phyloP scores from a whole-genome alignment of 2,113 vertebrate genomes.

The Seriola aureovittata region DNA sequence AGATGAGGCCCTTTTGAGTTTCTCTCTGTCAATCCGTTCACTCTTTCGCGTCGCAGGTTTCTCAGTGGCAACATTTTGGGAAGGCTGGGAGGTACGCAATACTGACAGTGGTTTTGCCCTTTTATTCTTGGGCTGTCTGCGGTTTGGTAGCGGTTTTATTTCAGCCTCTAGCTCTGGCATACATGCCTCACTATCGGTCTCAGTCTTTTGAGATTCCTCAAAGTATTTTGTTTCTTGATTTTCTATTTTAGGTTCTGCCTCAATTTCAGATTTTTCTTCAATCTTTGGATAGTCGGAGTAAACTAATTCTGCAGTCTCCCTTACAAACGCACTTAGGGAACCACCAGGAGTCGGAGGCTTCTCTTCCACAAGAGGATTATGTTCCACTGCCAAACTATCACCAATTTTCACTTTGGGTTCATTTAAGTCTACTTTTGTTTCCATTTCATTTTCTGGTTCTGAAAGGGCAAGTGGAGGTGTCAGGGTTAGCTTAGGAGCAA shows the following conservation, averaged over 20 bases:
- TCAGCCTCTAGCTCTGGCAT: conserved; percentile 84
- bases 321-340: conserved; percentile 79
- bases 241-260: conserved; percentile 76
- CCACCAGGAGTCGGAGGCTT: conserved; percentile 89
- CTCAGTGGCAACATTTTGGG: conserved; percentile 76
- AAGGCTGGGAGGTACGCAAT: conserved; percentile 76
- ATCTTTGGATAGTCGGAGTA: conserved; percentile 75
- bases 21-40: conserved; percentile 95
- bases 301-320: conserved; percentile 73
- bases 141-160: conserved; percentile 86
- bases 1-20: conserved; percentile 91
- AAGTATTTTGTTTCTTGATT: conserved; percentile 66
- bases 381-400: conserved; percentile 74
- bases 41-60: conserved; percentile 95
- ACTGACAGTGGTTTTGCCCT: conserved; percentile 87
- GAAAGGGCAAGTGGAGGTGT: conserved; percentile 26
- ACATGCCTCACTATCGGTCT: conserved; percentile 78
- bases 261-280: conserved; percentile 82
- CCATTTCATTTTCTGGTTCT: conserved; percentile 70
- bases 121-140: conserved; percentile 92
- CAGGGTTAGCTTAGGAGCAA: conserved; percentile 58
- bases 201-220: conserved; percentile 79
- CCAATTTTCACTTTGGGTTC: conserved; percentile 69
- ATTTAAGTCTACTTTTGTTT: conserved; percentile 73
- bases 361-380: conserved; percentile 82